These are phyloP conservation scores for Hippocampus mohnikei DNA, from an alignment of 2,113 vertebrate species.

Conservation along the genomic window DNA sequence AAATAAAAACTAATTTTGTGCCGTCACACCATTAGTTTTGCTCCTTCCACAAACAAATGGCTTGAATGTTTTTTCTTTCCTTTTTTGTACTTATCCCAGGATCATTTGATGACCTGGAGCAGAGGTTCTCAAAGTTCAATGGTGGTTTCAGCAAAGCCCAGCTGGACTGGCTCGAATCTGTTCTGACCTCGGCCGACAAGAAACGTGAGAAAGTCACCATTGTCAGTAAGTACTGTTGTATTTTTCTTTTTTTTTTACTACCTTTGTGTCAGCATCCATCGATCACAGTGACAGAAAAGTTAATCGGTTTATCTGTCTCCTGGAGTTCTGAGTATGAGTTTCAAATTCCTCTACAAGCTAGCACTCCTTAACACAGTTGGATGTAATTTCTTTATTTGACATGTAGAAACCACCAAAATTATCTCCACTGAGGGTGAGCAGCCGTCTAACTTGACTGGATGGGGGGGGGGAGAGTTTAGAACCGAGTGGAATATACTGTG, in stretches of 20 bases:
- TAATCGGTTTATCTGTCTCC: neutral
- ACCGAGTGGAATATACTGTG: too few relatives aligned
- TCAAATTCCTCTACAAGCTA: too few relatives aligned
- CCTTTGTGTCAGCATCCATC: neutral
- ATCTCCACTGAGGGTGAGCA: too few relatives aligned
- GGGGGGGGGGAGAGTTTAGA: too few relatives aligned
- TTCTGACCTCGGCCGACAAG: slow-evolving; percentile 80
- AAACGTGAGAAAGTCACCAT: slow-evolving; percentile 83
- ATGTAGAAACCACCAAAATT: too few relatives aligned
- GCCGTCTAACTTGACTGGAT: too few relatives aligned
- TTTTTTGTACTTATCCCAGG: slow-evolving; percentile 31
- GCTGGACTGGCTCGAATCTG: slow-evolving; percentile 81
- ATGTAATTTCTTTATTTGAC: too few relatives aligned
- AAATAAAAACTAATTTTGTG: too few relatives aligned
- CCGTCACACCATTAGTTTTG: neutral
- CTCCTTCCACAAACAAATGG: neutral
- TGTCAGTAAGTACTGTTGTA: slow-evolving; percentile 75
- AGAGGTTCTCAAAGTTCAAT: slow-evolving; percentile 84
- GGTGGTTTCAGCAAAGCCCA: slow-evolving; percentile 88
- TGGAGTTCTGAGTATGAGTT: too few relatives aligned
- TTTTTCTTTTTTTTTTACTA: neutral
- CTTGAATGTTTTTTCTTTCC: neutral
- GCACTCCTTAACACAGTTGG: too few relatives aligned
- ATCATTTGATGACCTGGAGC: neutral
- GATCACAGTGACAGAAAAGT: neutral